Percentiles rank a stretch among this genome's conserved stretches.
phyloP scores from a whole-genome alignment of 2,888 invertebrate genomes.

The Keiferia lycopersicella region DNA sequence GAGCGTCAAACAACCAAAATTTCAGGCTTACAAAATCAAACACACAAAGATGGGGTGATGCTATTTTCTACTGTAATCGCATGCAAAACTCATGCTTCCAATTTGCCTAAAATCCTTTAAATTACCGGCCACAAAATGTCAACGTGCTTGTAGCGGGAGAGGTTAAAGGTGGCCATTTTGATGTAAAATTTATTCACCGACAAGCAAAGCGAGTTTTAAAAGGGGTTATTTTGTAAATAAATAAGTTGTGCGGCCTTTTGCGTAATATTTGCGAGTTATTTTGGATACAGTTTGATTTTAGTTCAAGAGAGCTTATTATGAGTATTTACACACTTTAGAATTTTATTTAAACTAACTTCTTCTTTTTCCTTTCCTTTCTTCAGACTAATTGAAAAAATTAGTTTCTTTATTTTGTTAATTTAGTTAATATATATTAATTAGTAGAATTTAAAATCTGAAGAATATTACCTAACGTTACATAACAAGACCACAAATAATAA shows the following conservation, averaged over 20 bases:
- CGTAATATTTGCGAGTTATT: neutral
- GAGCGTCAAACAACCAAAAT: neutral
- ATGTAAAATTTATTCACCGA: conserved; percentile 27
- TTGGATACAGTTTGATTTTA: no score
- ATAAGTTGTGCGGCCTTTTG: neutral
- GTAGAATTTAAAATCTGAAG: no score
- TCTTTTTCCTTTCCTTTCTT: no score
- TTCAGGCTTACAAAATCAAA: no score
- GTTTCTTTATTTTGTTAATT: no score
- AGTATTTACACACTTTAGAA: no score
- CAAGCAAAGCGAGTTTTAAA: conserved; percentile 20
- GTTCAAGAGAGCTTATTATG: no score
- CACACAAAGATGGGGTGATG: neutral
- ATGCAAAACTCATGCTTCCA: neutral
- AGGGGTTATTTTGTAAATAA: conserved; percentile 3
- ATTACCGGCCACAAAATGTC: conserved; percentile 17
- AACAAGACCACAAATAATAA: no score
- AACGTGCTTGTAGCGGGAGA: conserved; percentile 20
- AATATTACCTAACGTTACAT: no score
- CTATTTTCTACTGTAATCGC: neutral
- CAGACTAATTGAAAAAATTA: no score
- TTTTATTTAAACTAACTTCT: no score
- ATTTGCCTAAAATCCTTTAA: conserved; percentile 16
- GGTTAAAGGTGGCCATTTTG: conserved; percentile 32
- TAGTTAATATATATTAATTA: no score